Percentiles rank a stretch among this genome's conserved stretches.
Conservation (phyloP, 2,113 vertebrate species). For the Acanthochromis polyacanthus region DNA sequence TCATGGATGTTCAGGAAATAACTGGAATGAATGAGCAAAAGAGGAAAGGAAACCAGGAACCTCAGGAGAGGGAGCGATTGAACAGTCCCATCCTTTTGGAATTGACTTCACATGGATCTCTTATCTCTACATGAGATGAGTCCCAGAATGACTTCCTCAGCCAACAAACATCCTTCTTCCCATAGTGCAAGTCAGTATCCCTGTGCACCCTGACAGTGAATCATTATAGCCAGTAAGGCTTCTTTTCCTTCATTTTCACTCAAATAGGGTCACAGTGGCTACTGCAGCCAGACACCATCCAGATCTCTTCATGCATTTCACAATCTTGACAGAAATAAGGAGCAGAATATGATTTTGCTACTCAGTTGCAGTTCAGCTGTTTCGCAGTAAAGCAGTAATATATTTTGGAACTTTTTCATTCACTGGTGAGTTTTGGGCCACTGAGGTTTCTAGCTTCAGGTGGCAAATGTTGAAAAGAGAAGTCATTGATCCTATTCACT, state of each 20-base stretch:
- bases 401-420: constrained; percentile 27
- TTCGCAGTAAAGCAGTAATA: constrained; percentile 1
- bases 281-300: not conserved
- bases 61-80: not conserved
- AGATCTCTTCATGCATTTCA: not conserved
- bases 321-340: not conserved
- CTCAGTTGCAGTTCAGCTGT: not conserved
- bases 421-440: constrained; percentile 11
- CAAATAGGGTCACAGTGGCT: not conserved
- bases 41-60: not conserved
- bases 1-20: not conserved
- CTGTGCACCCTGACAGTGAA: constrained; percentile 17
- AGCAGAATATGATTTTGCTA: not conserved
- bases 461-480: constrained; percentile 37
- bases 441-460: constrained; percentile 20
- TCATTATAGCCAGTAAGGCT: constrained; percentile 21
- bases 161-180: constrained; percentile 21
- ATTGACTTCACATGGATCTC: constrained; percentile 34
- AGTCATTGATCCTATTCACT: constrained; percentile 60
- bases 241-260: not conserved
- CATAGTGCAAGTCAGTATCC: constrained; percentile 10
- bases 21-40: not conserved
- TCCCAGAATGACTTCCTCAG: constrained; percentile 35
- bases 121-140: constrained; percentile 25
- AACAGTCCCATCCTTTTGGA: constrained; percentile 9